Evolutionary conservation across 2,888 invertebrate species (phyloP), one percentile per base, ranked within the genome.

Genomic region (Xestia ashworthii): DNA sequence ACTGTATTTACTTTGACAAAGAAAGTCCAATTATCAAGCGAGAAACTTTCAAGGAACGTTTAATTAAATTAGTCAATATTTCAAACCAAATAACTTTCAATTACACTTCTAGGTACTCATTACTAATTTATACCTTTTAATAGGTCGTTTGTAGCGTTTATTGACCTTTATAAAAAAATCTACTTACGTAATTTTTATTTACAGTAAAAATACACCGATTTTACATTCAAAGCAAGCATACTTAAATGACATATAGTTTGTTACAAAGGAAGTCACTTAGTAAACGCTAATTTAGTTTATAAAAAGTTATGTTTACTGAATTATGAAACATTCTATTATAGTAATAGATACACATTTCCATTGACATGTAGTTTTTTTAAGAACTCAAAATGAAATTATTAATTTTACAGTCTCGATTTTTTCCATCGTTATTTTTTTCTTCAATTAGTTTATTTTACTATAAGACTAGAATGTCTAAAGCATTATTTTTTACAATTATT

Each of bases 401-500:
- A 74, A 70, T 70, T 72, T 71, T 72, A 80, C 85, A 85, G 88
- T 85, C 77, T 84, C 87, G 65, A 83, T 74, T 77, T 53, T 76
- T 62, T 71, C 75, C 38, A 76, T 58, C 41, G 41, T 78, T 72
- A 46, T 62, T 62, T 62, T 68, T 68, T 32, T 9, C 32, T n/a
- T 48, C 25, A 60, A 44, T 68, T 68, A 55, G 8, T 44, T 88
- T 62, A 66, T 71, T 50, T 12, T 78, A 66, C 64, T 83, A 68
- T 66, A 64, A 46, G 69, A 78, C 78, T 81, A 80, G 69, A 82
- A 75, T 79, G 74, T 78, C 83, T 80, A 85, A 85, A 87, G 85
- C 80, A 82, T 82, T 76, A 72, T 83, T 70, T 78, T 86, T 86
- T 87, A 88, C 82, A 86, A 73, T 76, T 74, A 66, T 80, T 73